A percentile compares a stretch with the other conserved stretches of the same genome.
Evolutionary conservation across 1,140 invertebrate species (phyloP).

Genomic region (Bicyclus anynana): DNA sequence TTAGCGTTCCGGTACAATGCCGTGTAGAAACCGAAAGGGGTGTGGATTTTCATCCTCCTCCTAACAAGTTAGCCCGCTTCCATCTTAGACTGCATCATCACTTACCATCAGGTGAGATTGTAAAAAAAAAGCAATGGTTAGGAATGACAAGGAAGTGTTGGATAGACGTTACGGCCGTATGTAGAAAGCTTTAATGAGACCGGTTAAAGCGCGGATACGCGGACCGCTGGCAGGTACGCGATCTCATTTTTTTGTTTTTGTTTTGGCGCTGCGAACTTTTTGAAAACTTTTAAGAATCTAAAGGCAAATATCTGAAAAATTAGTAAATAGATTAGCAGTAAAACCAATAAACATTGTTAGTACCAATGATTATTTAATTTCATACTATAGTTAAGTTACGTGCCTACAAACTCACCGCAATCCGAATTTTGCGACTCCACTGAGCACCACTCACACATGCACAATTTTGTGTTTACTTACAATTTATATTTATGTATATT

Average conservation of each 20-base stretch:
- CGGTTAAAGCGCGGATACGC: conserved; percentile 19
- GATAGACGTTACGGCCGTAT: not conserved
- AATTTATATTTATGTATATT: too few relatives aligned
- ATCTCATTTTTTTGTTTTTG: conserved; percentile 22
- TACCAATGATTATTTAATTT: too few relatives aligned
- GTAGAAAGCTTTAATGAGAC: conserved; percentile 3
- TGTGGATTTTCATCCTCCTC: too few relatives aligned
- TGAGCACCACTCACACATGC: too few relatives aligned
- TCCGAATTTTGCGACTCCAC: too few relatives aligned
- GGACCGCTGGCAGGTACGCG: conserved; percentile 18
- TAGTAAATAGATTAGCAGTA: not conserved
- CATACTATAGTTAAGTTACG: not conserved
- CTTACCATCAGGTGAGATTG: too few relatives aligned
- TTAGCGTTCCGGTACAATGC: too few relatives aligned
- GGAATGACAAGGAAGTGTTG: not conserved
- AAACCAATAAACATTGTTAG: not conserved
- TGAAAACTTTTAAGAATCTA: conserved; percentile 14
- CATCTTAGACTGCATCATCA: too few relatives aligned
- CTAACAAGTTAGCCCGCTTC: too few relatives aligned
- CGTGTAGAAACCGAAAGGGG: too few relatives aligned
- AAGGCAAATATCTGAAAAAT: conserved; percentile 12
- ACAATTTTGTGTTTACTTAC: too few relatives aligned
- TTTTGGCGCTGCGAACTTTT: conserved; percentile 10
- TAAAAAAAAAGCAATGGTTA: not conserved
- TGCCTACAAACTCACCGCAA: too few relatives aligned